Conservation (phyloP, 1,140 invertebrate genomes). For the Hypsibius dujardini region DNA sequence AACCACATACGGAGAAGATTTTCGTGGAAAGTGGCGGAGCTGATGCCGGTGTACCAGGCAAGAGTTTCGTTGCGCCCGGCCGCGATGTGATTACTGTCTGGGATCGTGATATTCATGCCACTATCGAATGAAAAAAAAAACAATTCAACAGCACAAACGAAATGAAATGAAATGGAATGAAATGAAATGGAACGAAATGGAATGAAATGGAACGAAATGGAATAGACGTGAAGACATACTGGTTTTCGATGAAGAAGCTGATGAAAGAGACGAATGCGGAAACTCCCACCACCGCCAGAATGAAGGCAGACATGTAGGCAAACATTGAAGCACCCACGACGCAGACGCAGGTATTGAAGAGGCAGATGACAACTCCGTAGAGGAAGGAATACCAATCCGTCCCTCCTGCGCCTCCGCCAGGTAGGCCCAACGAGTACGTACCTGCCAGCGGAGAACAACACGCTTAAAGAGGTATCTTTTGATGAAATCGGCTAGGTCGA, state of each 20-base stretch:
- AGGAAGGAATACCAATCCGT: slow-evolving; percentile 82
- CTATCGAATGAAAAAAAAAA: too few species aligned
- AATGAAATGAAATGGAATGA: too few species aligned
- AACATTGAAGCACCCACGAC: slow-evolving; percentile 83
- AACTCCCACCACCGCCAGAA: slow-evolving; percentile 34
- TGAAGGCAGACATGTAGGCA: slow-evolving; percentile 72
- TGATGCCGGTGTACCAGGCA: slow-evolving; percentile 59
- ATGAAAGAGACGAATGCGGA: slow-evolving; percentile 53
- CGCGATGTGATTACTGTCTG: too few species aligned
- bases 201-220: slow-evolving; percentile 11
- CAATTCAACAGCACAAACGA: too few species aligned
- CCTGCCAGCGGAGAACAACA: too few species aligned
- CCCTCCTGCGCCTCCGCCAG: too few species aligned
- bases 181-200: too few species aligned
- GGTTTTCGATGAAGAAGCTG: slow-evolving; percentile 39
- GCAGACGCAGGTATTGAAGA: slow-evolving; percentile 69
- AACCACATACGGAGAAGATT: slow-evolving; percentile 47
- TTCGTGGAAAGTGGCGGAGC: slow-evolving; percentile 45
- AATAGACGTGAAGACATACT: not conserved
- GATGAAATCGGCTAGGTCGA: too few species aligned
- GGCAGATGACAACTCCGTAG: slow-evolving; percentile 66
- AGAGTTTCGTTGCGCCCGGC: too few species aligned
- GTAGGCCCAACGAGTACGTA: too few species aligned
- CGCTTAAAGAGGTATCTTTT: too few species aligned
- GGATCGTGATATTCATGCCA: too few species aligned